Evolutionary conservation across 2,888 invertebrate genomes (phyloP).

Genomic region (Coleophora deauratella): DNA sequence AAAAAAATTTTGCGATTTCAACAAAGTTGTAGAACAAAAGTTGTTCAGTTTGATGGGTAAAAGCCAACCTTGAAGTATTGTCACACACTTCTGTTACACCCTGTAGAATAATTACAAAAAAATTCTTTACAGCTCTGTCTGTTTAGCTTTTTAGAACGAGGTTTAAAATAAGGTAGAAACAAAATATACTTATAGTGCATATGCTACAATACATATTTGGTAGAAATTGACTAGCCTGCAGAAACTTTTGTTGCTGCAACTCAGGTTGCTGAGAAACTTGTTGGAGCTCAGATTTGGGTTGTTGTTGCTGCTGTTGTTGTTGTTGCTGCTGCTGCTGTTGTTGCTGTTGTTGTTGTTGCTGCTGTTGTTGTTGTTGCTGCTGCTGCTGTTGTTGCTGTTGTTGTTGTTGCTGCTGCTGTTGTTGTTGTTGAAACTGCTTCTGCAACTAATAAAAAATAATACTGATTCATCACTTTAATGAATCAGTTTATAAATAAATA

Average conservation of each 20-base stretch:
- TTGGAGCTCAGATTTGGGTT: constrained; percentile 53
- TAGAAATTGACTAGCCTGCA: constrained; percentile 40
- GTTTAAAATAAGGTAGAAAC: too few relatives aligned
- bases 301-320: constrained; percentile 35
- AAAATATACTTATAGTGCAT: too few relatives aligned
- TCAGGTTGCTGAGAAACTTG: constrained; percentile 64
- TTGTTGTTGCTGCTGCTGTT: constrained; percentile 46
- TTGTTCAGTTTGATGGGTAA: too few relatives aligned
- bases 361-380: constrained; percentile 44
- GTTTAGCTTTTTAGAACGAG: too few relatives aligned
- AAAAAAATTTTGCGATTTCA: too few relatives aligned
- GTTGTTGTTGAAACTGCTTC: constrained; percentile 40
- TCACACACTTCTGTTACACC: too few relatives aligned
- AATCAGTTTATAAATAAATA: too few relatives aligned
- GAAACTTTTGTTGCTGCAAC: constrained; percentile 61
- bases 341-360: constrained; percentile 50
- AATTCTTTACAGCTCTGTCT: too few relatives aligned
- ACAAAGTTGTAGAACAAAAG: too few relatives aligned
- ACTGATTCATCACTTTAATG: too few relatives aligned
- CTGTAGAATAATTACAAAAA: too few relatives aligned
- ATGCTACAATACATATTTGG: background rate
- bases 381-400: constrained; percentile 39
- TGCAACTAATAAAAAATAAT: constrained; percentile 36
- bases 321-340: constrained; percentile 55
- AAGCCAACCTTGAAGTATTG: too few relatives aligned